Conservation (phyloP, 2,113 vertebrate genomes). For the Pseudorectes ferrugineus region DNA sequence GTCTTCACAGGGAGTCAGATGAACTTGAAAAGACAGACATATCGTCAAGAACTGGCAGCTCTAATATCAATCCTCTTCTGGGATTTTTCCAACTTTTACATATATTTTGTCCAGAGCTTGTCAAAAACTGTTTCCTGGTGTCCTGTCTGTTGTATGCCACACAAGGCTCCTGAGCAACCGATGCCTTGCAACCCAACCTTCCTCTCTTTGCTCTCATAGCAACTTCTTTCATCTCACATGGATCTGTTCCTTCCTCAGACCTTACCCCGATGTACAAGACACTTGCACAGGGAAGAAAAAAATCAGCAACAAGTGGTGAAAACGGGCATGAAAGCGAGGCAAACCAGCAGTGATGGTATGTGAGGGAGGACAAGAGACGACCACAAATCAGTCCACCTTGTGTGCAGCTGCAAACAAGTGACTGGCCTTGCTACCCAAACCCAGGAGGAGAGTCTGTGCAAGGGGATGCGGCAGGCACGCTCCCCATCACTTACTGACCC, state of each 20-base stretch:
- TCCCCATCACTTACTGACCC: accelerated
- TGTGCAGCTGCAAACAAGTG: not conserved
- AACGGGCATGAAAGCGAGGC: accelerated
- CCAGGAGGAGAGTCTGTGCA: not conserved
- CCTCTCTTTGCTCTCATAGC: accelerated
- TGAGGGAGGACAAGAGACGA: not conserved
- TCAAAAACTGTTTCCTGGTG: not conserved
- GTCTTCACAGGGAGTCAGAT: not conserved
- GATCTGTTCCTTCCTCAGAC: not conserved
- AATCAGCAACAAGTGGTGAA: not conserved
- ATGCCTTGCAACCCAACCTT: not conserved
- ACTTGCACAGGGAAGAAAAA: not conserved
- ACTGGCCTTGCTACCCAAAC: not conserved
- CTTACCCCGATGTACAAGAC: not conserved
- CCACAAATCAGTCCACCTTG: not conserved
- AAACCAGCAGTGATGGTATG: accelerated
- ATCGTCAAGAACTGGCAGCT: not conserved
- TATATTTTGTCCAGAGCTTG: not conserved
- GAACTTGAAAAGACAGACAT: not conserved
- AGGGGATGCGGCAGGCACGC: accelerated
- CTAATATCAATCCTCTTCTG: not conserved
- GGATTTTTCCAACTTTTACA: not conserved
- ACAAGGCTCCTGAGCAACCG: not conserved
- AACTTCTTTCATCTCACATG: not conserved
- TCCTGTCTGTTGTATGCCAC: not conserved